These are phyloP conservation scores for Cephus sareptanus DNA, from an alignment of 2,888 invertebrate species.

Conservation along the genomic window DNA sequence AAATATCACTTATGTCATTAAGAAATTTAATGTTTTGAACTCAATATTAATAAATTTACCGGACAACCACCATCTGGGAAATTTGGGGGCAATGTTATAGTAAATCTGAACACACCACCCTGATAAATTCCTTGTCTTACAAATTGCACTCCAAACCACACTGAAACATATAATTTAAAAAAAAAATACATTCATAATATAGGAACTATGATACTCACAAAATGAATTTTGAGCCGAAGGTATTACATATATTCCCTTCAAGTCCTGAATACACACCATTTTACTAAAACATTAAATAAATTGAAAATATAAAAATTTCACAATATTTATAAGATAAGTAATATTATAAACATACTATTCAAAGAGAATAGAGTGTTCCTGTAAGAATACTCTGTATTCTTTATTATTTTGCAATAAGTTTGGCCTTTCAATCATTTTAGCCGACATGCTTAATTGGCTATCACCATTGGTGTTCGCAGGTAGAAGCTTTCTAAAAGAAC, in stretches of 20 bases:
- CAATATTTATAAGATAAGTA: neutral
- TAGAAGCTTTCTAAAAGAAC: constrained; percentile 71
- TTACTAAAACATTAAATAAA: constrained; percentile 72
- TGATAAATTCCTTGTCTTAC: constrained; percentile 88
- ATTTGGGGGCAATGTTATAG: constrained; percentile 83
- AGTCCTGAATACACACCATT: constrained; percentile 84
- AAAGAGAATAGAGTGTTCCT: constrained; percentile 90
- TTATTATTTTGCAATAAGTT: constrained; percentile 70
- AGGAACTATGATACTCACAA: constrained; percentile 70
- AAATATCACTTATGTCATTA: constrained; percentile 33
- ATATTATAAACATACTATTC: constrained; percentile 83
- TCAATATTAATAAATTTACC: constrained; percentile 69
- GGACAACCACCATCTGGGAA: constrained; percentile 90
- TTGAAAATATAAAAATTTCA: neutral
- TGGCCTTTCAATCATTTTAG: constrained; percentile 69
- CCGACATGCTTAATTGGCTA: constrained; percentile 72
- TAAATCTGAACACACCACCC: constrained; percentile 92
- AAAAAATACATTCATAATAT: constrained; percentile 17
- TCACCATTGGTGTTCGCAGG: constrained; percentile 68
- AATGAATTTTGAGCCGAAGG: constrained; percentile 88
- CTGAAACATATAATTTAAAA: constrained; percentile 68
- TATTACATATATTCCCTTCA: constrained; percentile 92
- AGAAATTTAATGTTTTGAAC: constrained; percentile 5
- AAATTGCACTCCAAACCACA: constrained; percentile 93
- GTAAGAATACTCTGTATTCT: constrained; percentile 80